phyloP scores from a whole-genome alignment of 2,797 vertebrate genomes.

The Glyptemys insculpta region DNA sequence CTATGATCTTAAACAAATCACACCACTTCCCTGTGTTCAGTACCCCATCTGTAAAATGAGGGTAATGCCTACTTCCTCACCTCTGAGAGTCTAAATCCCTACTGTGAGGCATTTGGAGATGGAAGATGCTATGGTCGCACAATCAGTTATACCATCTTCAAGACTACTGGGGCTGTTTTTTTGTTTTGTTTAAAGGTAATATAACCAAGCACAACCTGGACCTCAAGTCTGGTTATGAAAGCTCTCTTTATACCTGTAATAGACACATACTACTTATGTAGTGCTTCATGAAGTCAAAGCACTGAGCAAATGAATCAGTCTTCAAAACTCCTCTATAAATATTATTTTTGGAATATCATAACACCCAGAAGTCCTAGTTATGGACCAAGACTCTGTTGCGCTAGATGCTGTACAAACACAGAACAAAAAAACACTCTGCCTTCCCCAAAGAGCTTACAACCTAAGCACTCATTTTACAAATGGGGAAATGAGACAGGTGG shows the following conservation, averaged over 20 bases:
- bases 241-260: neutral
- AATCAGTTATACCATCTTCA: neutral
- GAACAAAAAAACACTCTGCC: accelerated
- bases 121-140: neutral
- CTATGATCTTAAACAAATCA: neutral
- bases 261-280: neutral
- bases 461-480: neutral
- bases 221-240: neutral
- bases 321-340: neutral
- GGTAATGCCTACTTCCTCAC: neutral
- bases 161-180: neutral
- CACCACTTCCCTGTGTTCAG: neutral
- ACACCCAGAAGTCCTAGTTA: neutral
- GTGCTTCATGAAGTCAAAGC: neutral
- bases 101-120: neutral
- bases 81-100: neutral
- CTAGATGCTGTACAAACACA: neutral
- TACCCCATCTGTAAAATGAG: accelerated
- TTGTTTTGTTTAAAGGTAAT: neutral
- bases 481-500: neutral
- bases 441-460: neutral
- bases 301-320: accelerated
- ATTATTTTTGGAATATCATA: neutral
- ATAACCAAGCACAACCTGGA: neutral
- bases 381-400: neutral